Evolutionary conservation across 2,888 invertebrate genomes (phyloP).

Genomic region (Tetragonula carbonaria): DNA sequence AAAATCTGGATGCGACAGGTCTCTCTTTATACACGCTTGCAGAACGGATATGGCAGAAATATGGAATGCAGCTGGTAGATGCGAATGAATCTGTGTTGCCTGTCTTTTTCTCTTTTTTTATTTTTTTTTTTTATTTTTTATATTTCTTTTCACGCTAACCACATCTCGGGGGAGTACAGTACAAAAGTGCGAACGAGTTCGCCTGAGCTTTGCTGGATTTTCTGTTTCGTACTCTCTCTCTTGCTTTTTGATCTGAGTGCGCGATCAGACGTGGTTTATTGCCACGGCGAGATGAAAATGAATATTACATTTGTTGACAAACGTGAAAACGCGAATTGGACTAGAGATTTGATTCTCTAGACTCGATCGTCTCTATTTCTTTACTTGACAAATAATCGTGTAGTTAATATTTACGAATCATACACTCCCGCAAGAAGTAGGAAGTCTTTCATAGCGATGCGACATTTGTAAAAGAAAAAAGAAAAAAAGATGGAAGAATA

Average conservation of each 20-base stretch:
- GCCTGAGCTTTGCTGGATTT: constrained; percentile 79
- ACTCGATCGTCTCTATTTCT: not conserved
- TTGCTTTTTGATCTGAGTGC: constrained; percentile 45
- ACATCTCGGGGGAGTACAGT: constrained; percentile 54
- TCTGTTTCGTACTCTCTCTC: constrained; percentile 41
- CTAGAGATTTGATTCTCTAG: not conserved
- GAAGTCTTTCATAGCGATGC: too few species aligned
- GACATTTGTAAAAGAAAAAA: too few species aligned
- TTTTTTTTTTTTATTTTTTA: not conserved
- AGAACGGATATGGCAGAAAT: not conserved
- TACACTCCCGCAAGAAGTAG: too few species aligned
- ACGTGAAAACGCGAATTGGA: not conserved
- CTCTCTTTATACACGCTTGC: constrained; percentile 15
- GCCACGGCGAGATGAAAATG: not conserved
- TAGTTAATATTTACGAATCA: not conserved
- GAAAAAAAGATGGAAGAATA: too few species aligned
- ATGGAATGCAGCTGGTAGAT: constrained; percentile 13
- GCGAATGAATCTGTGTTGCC: constrained; percentile 23
- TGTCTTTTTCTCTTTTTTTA: not conserved
- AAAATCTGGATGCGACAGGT: constrained; percentile 27
- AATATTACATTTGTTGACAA: not conserved
- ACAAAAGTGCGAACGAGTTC: constrained; percentile 68
- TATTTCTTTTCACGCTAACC: constrained; percentile 55
- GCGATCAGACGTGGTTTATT: constrained; percentile 1
- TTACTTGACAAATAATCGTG: not conserved